These are phyloP conservation scores for Macaria liturata DNA, from an alignment of 2,888 invertebrate species.

Conservation along the genomic window DNA sequence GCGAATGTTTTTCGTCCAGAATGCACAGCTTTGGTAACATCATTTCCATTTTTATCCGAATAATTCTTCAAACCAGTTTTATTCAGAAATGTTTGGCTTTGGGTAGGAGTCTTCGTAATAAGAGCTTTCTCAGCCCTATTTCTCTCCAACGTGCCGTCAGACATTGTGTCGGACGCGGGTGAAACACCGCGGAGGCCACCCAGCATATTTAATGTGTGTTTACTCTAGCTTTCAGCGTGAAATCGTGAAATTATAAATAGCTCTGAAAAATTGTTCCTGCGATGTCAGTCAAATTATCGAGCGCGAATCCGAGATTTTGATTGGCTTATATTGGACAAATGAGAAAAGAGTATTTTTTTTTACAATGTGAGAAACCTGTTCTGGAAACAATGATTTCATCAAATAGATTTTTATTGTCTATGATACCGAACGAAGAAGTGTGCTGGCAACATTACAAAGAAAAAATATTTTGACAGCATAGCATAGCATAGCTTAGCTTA, in stretches of 20 bases:
- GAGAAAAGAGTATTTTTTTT: background rate
- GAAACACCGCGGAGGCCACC: conserved; percentile 64
- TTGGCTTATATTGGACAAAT: conserved; percentile 46
- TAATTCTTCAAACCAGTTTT: conserved; percentile 63
- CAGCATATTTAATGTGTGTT: conserved; percentile 51
- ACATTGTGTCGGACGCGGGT: conserved; percentile 71
- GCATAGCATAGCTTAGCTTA: too few species aligned
- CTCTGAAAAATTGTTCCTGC: conserved; percentile 36
- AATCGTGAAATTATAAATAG: conserved; percentile 64
- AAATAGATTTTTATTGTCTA: too few species aligned
- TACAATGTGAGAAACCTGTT: background rate
- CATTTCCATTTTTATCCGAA: conserved; percentile 75
- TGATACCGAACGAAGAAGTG: conserved; percentile 1
- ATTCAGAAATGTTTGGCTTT: conserved; percentile 43
- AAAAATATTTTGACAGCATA: conserved; percentile 22
- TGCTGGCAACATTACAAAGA: conserved; percentile 50
- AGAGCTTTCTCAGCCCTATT: conserved; percentile 72
- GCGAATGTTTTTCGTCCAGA: conserved; percentile 86
- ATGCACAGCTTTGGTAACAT: conserved; percentile 63
- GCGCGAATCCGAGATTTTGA: conserved; percentile 47
- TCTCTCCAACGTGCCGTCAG: conserved; percentile 66
- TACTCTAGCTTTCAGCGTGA: conserved; percentile 36
- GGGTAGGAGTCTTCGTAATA: conserved; percentile 64
- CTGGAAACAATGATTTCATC: background rate
- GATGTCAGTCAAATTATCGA: conserved; percentile 72